Evolutionary conservation across 1,140 invertebrate species (phyloP), one percentile per base, ranked within the genome.

Genomic region (Drosophila eugracilis): DNA sequence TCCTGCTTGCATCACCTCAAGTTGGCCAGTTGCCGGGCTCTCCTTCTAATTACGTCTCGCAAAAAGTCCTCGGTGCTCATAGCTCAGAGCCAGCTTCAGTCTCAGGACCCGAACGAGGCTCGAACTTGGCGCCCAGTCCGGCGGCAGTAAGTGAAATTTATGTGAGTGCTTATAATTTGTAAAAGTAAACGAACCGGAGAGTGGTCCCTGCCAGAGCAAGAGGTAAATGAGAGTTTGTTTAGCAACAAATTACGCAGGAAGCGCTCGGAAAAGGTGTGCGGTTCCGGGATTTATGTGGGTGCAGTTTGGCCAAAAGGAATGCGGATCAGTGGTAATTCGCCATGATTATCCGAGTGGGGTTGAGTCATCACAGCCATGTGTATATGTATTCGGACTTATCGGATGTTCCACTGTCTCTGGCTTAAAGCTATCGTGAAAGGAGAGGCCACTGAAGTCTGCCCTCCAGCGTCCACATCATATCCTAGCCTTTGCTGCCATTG

Each of bases 151-250:
- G 71, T 75, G 69, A 86, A 88, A 86, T 86, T 86, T 88, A 86
- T 86, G 81, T 78, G 74, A 63, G 78, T 78, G 81, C 52, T 86
- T 79, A 88, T 86, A 86, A 86, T 81, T 88, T 88, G 69, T 57
- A 59, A 74, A 78, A 59, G 72, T 71, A 75, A 76, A 75, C 44
- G 62, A 19, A 52, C 54, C 67, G 52, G 30, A 52, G 28, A 37
- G 21, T 19, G n/a, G 34, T 5, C 37, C 39, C 47, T 24, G 53
- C 7, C 5, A 14, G 7, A 15, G 42, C 21, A 28, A 53, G 45
- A 49, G 48, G 45, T 49, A 53, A 73, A 53, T 42, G 69, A 41
- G 67, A 67, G 58, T 58, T 75, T 80, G 77, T 63, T 66, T 59
- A 60, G 77, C 71, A 55, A 69, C 74, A 84, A 84, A 84, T 84